These are phyloP conservation scores for Semnopithecus entellus DNA, from an alignment of 2,113 vertebrate genomes.

Conservation along the genomic window DNA sequence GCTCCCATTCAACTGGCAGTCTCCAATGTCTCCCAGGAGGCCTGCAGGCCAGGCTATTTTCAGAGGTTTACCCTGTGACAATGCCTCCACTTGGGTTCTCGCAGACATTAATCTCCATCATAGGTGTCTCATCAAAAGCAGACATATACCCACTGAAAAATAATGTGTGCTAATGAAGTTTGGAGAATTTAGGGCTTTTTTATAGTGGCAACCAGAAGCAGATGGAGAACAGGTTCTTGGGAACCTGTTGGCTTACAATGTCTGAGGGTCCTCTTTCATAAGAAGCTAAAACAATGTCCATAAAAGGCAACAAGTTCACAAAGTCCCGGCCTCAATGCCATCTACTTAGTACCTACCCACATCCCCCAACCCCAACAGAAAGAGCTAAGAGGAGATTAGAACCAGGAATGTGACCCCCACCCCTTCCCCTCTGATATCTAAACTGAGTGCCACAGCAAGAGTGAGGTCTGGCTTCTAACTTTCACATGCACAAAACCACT, in stretches of 20 bases:
- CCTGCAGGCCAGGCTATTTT: not conserved
- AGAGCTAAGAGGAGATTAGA: conserved; percentile 60
- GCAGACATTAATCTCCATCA: conserved; percentile 47
- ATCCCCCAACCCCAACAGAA: not conserved
- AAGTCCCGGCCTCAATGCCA: not conserved
- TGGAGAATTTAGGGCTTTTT: not conserved
- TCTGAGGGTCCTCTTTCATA: conserved; percentile 60
- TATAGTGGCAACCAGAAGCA: conserved; percentile 30
- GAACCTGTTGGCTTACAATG: conserved; percentile 35
- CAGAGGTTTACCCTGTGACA: not conserved
- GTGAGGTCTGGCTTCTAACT: conserved; percentile 33
- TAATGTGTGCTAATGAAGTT: conserved; percentile 46
- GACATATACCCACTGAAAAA: conserved; percentile 14
- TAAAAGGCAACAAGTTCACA: conserved; percentile 54
- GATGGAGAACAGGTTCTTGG: conserved; percentile 41
- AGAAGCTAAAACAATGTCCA: conserved; percentile 39
- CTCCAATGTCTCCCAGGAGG: not conserved
- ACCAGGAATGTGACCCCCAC: conserved; percentile 51
- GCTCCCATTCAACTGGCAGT: not conserved
- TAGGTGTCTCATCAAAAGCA: conserved; percentile 37
- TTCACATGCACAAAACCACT: conserved; percentile 39
- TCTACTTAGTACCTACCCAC: conserved; percentile 2
- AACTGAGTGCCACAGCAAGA: conserved; percentile 21
- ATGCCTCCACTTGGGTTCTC: conserved; percentile 18
- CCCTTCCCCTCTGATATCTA: conserved; percentile 31